Percentiles rank a stretch among this genome's conserved stretches.
These are phyloP conservation scores for Lepidochrysops patricia DNA, from an alignment of 2,888 invertebrate genomes.

Conservation along the genomic window DNA sequence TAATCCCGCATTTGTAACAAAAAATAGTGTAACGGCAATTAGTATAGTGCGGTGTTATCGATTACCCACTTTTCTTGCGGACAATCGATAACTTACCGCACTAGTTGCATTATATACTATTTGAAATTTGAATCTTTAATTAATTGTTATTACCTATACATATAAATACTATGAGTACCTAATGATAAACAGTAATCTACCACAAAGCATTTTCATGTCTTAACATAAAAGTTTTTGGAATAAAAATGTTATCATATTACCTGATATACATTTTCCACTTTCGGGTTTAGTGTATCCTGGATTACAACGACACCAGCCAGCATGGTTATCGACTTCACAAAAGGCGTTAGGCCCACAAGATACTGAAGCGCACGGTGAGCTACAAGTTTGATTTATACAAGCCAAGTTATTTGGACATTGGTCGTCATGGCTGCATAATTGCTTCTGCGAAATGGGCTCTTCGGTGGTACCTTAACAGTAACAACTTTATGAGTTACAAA, in stretches of 20 bases:
- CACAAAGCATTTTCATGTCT: too few species aligned
- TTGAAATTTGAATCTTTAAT: too few species aligned
- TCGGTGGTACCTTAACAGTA: conserved; percentile 42
- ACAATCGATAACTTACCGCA: too few species aligned
- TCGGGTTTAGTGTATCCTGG: conserved; percentile 86
- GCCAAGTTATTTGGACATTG: conserved; percentile 88
- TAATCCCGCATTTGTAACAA: too few species aligned
- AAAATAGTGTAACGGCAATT: too few species aligned
- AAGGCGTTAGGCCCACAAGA: conserved; percentile 89
- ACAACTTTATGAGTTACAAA: conserved; percentile 6
- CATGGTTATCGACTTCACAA: conserved; percentile 91
- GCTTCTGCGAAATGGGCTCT: conserved; percentile 70
- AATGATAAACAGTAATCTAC: too few species aligned
- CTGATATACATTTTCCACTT: conserved; percentile 88
- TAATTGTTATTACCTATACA: too few species aligned
- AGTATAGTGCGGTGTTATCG: too few species aligned
- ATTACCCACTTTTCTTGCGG: too few species aligned
- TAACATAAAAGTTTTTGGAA: too few species aligned
- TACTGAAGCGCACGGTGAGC: conserved; percentile 85
- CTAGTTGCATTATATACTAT: too few species aligned
- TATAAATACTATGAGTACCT: too few species aligned
- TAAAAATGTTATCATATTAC: conserved; percentile 50
- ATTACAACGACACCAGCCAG: conserved; percentile 90
- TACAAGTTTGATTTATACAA: conserved; percentile 85
- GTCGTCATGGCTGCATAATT: conserved; percentile 80